Base-by-base conservation (phyloP, 2,888 invertebrate species). In the Xylophagus ater region DNA sequence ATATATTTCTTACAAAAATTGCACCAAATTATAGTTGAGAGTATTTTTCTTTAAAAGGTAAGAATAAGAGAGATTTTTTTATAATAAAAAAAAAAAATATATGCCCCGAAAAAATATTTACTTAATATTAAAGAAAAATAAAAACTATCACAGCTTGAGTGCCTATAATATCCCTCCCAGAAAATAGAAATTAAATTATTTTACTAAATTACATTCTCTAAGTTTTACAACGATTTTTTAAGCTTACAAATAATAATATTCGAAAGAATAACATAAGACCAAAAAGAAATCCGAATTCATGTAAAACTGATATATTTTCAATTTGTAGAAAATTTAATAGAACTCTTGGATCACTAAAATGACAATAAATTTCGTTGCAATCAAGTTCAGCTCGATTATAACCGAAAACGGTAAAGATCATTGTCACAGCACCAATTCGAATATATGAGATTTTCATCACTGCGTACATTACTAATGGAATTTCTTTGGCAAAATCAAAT, bases 381-480 rank as follows among this genome's bases (percentile, higher is more conserved):
- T 71, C 64, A 4, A 79, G 55, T 3, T 68, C 66, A 28, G 66
- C 60, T 9, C 79, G 64, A 38, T 69, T 69, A 46, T 75, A 73
- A 6, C 79, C 78, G 53, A 78, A 79, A 4, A 78, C 68, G 0
- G 73, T 70, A 2, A 78, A 55, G 0, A 77, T 68, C 55, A 78
- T 63, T 1, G 74, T 73, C 10, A 77, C 76, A 3, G 76, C 73
- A 1, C 76, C 77, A 46, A 76, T 73, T 14, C 79, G 68, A 47
- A 79, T 70, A 59, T 76, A 79, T 17, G 78, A 78, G 4, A 71
- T 68, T 55, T 74, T 76, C 74, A 78, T 76, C 4, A 76, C 47
- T 4, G 73, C 58, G 55, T 73, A 70, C 73, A 78, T 74, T 14
- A 70, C 49, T 4, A 68, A 58, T 0, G 78, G 72, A 40, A 79